Evolutionary conservation across 1,140 invertebrate genomes (phyloP).

Genomic region (Euglossa dilemma): DNA sequence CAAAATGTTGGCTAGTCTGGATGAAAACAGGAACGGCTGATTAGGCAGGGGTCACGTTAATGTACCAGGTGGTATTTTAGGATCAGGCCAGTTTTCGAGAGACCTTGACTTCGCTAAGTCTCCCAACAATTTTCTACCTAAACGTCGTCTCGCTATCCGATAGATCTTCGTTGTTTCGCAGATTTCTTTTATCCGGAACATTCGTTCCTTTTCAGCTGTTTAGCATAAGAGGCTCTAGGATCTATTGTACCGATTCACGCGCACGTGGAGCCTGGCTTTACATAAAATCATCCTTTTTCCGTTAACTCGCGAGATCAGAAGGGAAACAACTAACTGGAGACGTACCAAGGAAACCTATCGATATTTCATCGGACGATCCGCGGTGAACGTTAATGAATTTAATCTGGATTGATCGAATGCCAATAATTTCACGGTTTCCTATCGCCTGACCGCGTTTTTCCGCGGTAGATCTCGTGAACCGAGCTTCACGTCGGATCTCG

Average conservation of each 20-base stretch:
- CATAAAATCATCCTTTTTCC: too few species aligned
- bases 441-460: constrained; percentile 51
- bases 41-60: constrained; percentile 28
- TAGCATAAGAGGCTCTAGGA: background rate
- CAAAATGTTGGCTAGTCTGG: constrained; percentile 31
- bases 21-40: constrained; percentile 34
- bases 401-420: constrained; percentile 65
- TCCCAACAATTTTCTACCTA: background rate
- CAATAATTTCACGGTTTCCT: constrained; percentile 73
- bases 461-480: constrained; percentile 21
- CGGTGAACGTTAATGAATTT: constrained; percentile 69
- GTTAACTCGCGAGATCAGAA: background rate
- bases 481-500: constrained; percentile 47
- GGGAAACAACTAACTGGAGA: constrained; percentile 53
- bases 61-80: constrained; percentile 15
- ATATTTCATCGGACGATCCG: constrained; percentile 56
- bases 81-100: background rate
- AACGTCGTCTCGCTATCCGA: background rate
- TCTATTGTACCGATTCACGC: too few species aligned
- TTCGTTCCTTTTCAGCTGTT: background rate
- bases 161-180: background rate
- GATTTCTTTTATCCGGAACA: background rate
- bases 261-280: too few species aligned
- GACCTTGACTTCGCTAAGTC: background rate
- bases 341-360: constrained; percentile 56